Evolutionary conservation across 2,113 vertebrate genomes (phyloP).

Genomic region (Alligator mississippiensis): DNA sequence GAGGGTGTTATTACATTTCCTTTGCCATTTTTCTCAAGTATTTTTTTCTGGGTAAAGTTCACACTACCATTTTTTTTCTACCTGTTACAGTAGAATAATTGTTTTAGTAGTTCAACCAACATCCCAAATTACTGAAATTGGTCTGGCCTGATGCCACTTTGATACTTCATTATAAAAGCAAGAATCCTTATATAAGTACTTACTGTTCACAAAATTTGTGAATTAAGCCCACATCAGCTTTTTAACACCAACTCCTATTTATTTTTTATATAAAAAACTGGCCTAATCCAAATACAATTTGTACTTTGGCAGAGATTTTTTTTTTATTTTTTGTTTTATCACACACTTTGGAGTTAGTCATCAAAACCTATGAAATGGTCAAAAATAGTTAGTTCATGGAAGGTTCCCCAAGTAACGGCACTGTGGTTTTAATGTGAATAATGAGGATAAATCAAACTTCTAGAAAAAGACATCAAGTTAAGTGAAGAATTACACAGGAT

Average conservation of each 20-base stretch:
- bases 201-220: conserved; percentile 32
- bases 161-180: conserved; percentile 36
- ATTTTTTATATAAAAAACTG: conserved; percentile 21
- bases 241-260: conserved; percentile 45
- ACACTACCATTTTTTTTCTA: conserved; percentile 1
- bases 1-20: neutral
- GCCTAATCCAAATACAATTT: neutral
- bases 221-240: conserved; percentile 45
- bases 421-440: conserved; percentile 5
- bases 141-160: conserved; percentile 12
- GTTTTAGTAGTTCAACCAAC: conserved; percentile 18
- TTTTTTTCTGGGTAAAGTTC: neutral
- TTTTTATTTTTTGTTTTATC: conserved; percentile 42
- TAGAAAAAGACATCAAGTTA: neutral
- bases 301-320: conserved; percentile 13
- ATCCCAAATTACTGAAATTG: neutral
- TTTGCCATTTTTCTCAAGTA: neutral
- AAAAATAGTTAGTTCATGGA: conserved; percentile 18
- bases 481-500: neutral
- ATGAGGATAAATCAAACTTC: conserved; percentile 26
- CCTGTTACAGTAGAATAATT: neutral
- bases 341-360: conserved; percentile 11
- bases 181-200: conserved; percentile 29
- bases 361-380: neutral
- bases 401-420: conserved; percentile 22